A percentile compares a stretch with the other conserved stretches of the same genome.
phyloP scores from a whole-genome alignment of 2,888 invertebrate genomes.

The Ophonus ardosiacus region DNA sequence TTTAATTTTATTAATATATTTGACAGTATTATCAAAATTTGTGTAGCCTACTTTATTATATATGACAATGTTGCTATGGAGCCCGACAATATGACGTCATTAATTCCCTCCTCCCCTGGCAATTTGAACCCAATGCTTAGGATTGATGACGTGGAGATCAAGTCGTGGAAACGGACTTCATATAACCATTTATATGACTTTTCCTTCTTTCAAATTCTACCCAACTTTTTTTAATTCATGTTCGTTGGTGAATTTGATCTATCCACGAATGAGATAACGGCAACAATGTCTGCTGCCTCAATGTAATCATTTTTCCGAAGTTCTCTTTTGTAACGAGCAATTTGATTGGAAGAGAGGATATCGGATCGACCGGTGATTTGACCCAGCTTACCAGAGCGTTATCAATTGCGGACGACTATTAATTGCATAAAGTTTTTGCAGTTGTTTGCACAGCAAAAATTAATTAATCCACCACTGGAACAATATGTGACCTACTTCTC shows the following conservation, averaged over 20 bases:
- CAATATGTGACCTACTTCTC: slow-evolving; percentile 3
- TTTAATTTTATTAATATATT: too few relatives aligned
- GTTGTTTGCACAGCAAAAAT: slow-evolving; percentile 1
- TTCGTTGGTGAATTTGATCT: background rate
- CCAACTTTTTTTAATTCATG: background rate
- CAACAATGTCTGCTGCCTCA: background rate
- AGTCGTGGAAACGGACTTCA: too few relatives aligned
- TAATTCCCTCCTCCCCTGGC: too few relatives aligned
- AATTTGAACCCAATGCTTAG: too few relatives aligned
- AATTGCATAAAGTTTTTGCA: background rate
- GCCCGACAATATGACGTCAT: too few relatives aligned
- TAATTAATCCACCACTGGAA: background rate
- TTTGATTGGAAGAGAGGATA: background rate
- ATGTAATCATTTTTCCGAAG: background rate
- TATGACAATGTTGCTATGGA: too few relatives aligned
- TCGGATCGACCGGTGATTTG: background rate
- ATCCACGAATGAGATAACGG: background rate
- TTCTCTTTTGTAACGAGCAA: background rate
- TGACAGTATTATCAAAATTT: too few relatives aligned
- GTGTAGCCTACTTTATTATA: too few relatives aligned
- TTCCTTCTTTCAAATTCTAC: too few relatives aligned
- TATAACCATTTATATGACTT: too few relatives aligned
- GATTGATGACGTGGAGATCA: too few relatives aligned
- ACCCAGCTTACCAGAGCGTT: background rate
- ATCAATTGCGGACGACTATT: background rate